Evolutionary conservation across 2,113 vertebrate genomes (phyloP).

Genomic region (Thryonomys swinderianus): DNA sequence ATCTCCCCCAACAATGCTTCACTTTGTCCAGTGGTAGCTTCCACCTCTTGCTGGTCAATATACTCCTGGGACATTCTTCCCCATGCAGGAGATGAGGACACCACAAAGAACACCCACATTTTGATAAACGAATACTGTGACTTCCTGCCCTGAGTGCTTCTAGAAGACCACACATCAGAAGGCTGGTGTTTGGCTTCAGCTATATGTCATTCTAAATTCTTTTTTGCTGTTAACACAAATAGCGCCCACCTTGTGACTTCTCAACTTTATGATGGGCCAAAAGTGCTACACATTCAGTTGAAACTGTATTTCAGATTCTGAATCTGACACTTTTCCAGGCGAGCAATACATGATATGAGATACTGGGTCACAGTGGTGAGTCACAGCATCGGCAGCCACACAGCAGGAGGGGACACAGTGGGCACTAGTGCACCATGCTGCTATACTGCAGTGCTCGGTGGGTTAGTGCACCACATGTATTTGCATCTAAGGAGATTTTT

Average conservation of each 20-base stretch:
- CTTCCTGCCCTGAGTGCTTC: background rate
- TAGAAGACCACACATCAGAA: background rate
- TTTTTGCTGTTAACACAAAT: background rate
- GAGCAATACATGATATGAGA: background rate
- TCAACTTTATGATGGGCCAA: background rate
- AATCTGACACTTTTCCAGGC: background rate
- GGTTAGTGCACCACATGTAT: too few relatives aligned
- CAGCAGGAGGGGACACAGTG: background rate
- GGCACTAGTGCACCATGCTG: background rate
- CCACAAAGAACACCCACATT: background rate
- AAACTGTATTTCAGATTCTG: background rate
- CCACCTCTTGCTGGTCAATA: background rate
- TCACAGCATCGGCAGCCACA: background rate
- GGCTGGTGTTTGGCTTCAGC: background rate
- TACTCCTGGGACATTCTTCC: background rate
- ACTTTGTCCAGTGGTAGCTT: background rate
- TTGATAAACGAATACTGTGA: background rate
- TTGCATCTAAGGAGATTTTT: background rate
- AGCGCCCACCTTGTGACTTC: background rate
- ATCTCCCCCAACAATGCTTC: rapidly evolving
- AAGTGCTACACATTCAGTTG: background rate
- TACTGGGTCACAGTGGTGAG: background rate
- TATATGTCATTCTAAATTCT: background rate
- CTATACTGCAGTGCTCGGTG: background rate
- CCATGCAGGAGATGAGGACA: background rate